Conservation (phyloP, 2,797 vertebrate species). For the Ispidina picta region DNA sequence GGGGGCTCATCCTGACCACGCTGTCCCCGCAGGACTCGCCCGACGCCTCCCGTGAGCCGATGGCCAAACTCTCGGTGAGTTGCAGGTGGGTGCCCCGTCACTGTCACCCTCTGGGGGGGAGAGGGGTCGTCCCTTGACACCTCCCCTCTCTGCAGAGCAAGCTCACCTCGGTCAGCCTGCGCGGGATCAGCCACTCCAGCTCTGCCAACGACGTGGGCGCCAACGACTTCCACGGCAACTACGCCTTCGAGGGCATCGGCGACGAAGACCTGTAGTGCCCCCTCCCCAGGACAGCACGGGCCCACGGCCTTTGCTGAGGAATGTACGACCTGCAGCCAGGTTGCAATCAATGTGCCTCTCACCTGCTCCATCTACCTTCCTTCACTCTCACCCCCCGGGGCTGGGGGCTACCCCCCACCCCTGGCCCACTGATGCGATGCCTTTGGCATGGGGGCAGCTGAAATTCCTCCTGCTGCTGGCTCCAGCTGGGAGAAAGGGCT, state of each 20-base stretch:
- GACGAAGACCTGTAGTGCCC: conserved; percentile 92
- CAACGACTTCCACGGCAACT: conserved; percentile 95
- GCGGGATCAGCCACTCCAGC: conserved; percentile 92
- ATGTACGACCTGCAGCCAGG: conserved; percentile 66
- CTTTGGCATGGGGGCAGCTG: conserved; percentile 17
- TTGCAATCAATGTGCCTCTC: conserved; percentile 58
- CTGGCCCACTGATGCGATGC: not conserved
- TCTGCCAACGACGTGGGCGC: conserved; percentile 87
- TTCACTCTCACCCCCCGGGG: not conserved
- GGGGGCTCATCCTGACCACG: not conserved
- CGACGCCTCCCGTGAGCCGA: conserved; percentile 88
- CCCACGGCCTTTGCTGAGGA: conserved; percentile 23
- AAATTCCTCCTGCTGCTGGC: conserved; percentile 58
- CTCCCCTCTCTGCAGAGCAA: conserved; percentile 85
- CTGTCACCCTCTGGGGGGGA: rapidly evolving
- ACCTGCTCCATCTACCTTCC: conserved; percentile 62
- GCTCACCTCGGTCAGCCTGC: conserved; percentile 92
- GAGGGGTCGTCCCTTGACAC: not conserved
- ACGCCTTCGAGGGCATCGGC: conserved; percentile 97
- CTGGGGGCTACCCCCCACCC: not conserved
- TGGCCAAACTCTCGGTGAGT: conserved; percentile 96
- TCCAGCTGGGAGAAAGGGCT: conserved; percentile 47
- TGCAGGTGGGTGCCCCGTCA: rapidly evolving
- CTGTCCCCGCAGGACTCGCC: conserved; percentile 87
- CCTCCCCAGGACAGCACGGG: not conserved